A percentile compares a stretch with the other conserved stretches of the same genome.
Conservation (phyloP, 2,797 vertebrate genomes). For the Myioborus melanocephalus region DNA sequence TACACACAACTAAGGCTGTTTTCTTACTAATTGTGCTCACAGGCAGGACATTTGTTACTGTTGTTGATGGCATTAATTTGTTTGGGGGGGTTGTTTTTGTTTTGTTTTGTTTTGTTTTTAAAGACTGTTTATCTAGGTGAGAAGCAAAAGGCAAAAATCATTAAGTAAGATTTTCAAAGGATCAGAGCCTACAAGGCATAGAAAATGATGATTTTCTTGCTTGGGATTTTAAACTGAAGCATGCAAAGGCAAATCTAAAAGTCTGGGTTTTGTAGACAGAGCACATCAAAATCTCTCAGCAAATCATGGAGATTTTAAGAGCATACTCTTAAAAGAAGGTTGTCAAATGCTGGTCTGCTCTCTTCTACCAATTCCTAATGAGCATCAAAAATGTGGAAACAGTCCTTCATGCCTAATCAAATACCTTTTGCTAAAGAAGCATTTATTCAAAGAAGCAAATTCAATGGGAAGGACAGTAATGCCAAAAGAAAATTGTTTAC, state of each 20-base stretch:
- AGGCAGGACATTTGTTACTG: slow-evolving; percentile 36
- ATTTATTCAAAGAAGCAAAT: not conserved
- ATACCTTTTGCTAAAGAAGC: not conserved
- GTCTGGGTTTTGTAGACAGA: not conserved
- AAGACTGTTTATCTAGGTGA: slow-evolving; percentile 13
- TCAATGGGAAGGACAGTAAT: not conserved
- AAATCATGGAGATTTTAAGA: slow-evolving; percentile 4
- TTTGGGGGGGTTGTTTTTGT: not conserved
- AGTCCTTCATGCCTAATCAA: not conserved
- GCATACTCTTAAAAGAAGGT: not conserved
- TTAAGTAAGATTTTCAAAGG: not conserved
- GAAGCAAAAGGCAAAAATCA: not conserved
- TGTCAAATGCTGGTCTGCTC: not conserved
- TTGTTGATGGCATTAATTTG: slow-evolving; percentile 6
- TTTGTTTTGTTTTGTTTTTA: not conserved
- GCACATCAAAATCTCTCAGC: not conserved
- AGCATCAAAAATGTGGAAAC: not conserved
- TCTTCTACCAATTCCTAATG: not conserved
- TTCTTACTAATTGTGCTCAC: slow-evolving; percentile 39
- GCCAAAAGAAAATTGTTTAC: not conserved
- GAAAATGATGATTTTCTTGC: not conserved
- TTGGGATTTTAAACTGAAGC: slow-evolving; percentile 1
- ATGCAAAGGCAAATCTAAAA: not conserved
- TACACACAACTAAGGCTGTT: slow-evolving; percentile 22
- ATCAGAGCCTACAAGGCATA: not conserved